These are phyloP conservation scores for Aradophagus sp. DNA, from an alignment of 1,140 invertebrate genomes.

Conservation along the genomic window DNA sequence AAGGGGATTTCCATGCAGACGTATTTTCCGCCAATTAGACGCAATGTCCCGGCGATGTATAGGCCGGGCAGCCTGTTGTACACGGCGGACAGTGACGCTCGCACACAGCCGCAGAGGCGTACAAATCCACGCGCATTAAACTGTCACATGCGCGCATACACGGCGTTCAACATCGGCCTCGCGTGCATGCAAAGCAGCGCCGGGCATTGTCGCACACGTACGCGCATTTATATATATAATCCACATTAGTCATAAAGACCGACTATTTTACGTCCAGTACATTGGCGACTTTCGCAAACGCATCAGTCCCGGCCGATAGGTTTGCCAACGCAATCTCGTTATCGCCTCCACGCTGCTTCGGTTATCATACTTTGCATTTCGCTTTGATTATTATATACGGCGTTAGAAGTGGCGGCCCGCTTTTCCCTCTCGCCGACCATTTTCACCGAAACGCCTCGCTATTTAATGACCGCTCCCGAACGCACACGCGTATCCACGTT, in stretches of 20 bases:
- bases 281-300: constrained; percentile 44
- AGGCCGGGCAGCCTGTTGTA: constrained; percentile 28
- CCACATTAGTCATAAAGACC: constrained; percentile 52
- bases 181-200: constrained; percentile 48
- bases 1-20: constrained; percentile 49
- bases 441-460: no score
- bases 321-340: constrained; percentile 48
- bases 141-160: constrained; percentile 41
- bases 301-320: constrained; percentile 36
- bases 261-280: constrained; percentile 43
- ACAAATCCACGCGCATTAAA: constrained; percentile 43
- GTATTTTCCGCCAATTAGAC: constrained; percentile 68
- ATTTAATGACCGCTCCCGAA: no score
- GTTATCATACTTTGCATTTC: constrained; percentile 29
- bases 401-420: constrained; percentile 13
- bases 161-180: constrained; percentile 49
- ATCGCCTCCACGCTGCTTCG: constrained; percentile 31
- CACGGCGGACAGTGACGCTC: constrained; percentile 44
- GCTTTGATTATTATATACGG: constrained; percentile 24
- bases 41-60: constrained; percentile 48
- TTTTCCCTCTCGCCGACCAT: no score
- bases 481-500: no score
- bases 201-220: constrained; percentile 48
- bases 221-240: constrained; percentile 50
- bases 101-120: constrained; percentile 23